phyloP scores from a whole-genome alignment of 2,888 invertebrate genomes.

The Mylabris sibirica region DNA sequence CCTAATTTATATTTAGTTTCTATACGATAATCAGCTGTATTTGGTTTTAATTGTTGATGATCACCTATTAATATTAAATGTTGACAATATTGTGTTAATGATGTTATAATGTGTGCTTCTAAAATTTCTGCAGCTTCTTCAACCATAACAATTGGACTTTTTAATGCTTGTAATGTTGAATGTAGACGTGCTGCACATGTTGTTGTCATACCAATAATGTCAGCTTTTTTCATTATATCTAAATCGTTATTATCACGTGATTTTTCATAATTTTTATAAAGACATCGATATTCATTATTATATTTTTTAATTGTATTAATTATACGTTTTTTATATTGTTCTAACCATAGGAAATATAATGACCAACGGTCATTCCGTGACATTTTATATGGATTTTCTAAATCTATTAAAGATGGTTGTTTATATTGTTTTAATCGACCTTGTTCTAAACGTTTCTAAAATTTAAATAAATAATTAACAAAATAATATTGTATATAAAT shows the following conservation, averaged over 20 bases:
- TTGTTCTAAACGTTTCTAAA: neutral
- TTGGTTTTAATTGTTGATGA: constrained; percentile 28
- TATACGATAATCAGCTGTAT: constrained; percentile 33
- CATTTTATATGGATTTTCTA: constrained; percentile 44
- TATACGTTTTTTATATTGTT: constrained; percentile 36
- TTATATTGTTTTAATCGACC: neutral
- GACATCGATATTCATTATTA: constrained; percentile 42
- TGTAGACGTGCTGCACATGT: constrained; percentile 76
- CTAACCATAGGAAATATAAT: constrained; percentile 54
- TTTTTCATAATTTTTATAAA: constrained; percentile 60
- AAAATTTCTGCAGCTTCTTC: constrained; percentile 91
- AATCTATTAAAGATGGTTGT: constrained; percentile 29
- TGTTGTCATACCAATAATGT: constrained; percentile 79
- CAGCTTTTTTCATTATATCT: constrained; percentile 63
- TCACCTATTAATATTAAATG: constrained; percentile 86
- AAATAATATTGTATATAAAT: too few relatives aligned
- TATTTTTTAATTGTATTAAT: constrained; percentile 36
- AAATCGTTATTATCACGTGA: constrained; percentile 67
- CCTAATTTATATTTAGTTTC: constrained; percentile 28
- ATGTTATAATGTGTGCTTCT: constrained; percentile 82
- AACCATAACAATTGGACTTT: constrained; percentile 75
- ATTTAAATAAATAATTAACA: too few relatives aligned
- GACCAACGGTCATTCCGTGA: constrained; percentile 49
- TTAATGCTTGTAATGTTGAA: constrained; percentile 67
- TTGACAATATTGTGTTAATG: constrained; percentile 76